Conservation (phyloP, 2,797 vertebrate species). For the Anableps anableps region DNA sequence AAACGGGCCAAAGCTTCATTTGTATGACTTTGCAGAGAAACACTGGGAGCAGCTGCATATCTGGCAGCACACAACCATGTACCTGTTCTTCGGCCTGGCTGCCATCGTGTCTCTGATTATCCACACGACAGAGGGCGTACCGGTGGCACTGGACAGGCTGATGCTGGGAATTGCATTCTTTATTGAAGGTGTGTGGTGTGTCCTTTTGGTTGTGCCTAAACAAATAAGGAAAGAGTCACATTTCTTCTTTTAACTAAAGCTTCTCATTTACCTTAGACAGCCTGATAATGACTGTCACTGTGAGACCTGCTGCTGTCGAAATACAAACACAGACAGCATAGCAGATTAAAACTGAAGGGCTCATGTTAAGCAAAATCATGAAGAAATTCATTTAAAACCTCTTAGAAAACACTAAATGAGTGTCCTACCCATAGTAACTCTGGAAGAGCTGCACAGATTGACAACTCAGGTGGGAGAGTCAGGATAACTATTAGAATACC, state of each 20-base stretch:
- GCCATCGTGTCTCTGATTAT: slow-evolving; percentile 84
- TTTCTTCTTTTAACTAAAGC: background rate
- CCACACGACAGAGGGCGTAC: slow-evolving; percentile 81
- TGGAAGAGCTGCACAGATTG: no score
- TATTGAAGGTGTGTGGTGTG: slow-evolving; percentile 85
- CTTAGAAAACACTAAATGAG: background rate
- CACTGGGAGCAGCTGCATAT: slow-evolving; percentile 89
- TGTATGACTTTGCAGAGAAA: slow-evolving; percentile 85
- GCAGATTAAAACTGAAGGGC: no score
- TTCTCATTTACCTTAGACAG: no score
- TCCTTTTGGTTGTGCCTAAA: background rate
- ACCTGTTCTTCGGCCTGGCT: slow-evolving; percentile 90
- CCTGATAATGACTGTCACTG: no score
- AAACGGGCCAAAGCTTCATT: slow-evolving; percentile 85
- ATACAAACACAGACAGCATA: no score
- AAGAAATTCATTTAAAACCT: no score
- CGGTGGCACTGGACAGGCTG: slow-evolving; percentile 86
- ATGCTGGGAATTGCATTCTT: slow-evolving; percentile 91
- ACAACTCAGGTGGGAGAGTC: no score
- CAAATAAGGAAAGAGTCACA: background rate
- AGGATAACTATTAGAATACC: no score
- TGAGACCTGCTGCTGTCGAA: no score
- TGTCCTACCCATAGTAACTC: background rate
- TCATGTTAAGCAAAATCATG: no score
- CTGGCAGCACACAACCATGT: slow-evolving; percentile 97